Evolutionary conservation across 2,888 invertebrate species (phyloP).

Genomic region (Dryobotodes eremita): DNA sequence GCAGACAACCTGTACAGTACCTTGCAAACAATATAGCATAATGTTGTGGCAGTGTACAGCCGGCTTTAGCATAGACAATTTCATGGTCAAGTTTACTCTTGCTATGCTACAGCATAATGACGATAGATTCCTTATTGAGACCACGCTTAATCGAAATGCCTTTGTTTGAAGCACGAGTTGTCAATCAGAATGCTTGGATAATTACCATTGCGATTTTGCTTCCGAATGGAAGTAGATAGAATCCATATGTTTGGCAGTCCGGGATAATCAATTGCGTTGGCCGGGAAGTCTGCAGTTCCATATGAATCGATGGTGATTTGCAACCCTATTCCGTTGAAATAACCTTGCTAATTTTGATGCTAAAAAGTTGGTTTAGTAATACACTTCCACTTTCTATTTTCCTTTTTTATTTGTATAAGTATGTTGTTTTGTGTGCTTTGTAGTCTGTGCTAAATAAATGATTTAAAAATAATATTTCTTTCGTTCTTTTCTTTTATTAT

Average conservation of each 20-base stretch:
- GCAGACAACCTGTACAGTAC: neutral
- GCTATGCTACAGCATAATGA: neutral
- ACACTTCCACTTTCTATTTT: too few relatives aligned
- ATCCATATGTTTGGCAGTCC: neutral
- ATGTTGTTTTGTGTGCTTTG: too few relatives aligned
- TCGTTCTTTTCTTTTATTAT: too few relatives aligned
- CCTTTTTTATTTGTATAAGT: too few relatives aligned
- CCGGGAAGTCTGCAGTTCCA: neutral
- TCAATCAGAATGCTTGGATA: neutral
- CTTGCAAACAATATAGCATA: neutral
- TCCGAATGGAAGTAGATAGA: neutral
- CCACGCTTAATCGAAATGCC: conserved; percentile 2
- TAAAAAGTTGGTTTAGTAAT: too few relatives aligned
- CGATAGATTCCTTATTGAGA: neutral
- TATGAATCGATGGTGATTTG: neutral
- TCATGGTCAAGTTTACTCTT: conserved; percentile 17
- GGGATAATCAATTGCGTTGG: too few relatives aligned
- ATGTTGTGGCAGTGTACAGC: neutral
- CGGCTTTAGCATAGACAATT: neutral
- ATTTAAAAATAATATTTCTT: too few relatives aligned
- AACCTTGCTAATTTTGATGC: neutral
- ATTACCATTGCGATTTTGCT: neutral
- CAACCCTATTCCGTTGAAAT: neutral
- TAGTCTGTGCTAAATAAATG: too few relatives aligned
- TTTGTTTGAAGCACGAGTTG: neutral